Conservation (phyloP, 2,888 invertebrate genomes). For the Trilocha varians region DNA sequence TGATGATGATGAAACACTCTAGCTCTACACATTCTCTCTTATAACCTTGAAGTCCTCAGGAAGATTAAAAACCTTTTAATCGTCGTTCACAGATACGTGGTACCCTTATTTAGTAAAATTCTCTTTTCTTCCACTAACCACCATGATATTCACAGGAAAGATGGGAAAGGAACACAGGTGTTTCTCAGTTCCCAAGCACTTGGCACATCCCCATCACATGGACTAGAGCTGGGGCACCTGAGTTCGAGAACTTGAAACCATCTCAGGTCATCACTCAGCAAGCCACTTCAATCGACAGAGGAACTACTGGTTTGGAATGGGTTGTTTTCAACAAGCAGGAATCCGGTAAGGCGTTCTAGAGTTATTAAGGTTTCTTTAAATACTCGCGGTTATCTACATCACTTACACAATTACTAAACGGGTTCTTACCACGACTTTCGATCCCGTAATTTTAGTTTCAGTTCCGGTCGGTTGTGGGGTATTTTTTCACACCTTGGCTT, state of each 20-base stretch:
- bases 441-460: too few species aligned
- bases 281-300: conserved; percentile 30
- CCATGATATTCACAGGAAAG: conserved; percentile 11
- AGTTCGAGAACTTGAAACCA: conserved; percentile 55
- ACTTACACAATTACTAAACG: too few species aligned
- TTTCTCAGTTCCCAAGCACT: conserved; percentile 23
- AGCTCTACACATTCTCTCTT: too few species aligned
- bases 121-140: not conserved
- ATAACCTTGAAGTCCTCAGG: too few species aligned
- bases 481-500: too few species aligned
- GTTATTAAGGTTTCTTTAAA: too few species aligned
- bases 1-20: too few species aligned
- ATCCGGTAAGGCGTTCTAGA: conserved; percentile 68
- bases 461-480: too few species aligned
- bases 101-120: not conserved
- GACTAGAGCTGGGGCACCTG: conserved; percentile 44
- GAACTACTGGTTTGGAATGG: conserved; percentile 61
- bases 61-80: too few species aligned
- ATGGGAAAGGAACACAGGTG: conserved; percentile 42
- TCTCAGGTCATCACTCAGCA: conserved; percentile 32
- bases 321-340: conserved; percentile 76
- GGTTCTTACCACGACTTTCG: too few species aligned
- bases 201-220: conserved; percentile 64
- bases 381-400: too few species aligned
- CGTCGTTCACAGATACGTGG: too few species aligned